Conservation (phyloP, 2,888 invertebrate genomes). For the Sphecodes monilicornis region DNA sequence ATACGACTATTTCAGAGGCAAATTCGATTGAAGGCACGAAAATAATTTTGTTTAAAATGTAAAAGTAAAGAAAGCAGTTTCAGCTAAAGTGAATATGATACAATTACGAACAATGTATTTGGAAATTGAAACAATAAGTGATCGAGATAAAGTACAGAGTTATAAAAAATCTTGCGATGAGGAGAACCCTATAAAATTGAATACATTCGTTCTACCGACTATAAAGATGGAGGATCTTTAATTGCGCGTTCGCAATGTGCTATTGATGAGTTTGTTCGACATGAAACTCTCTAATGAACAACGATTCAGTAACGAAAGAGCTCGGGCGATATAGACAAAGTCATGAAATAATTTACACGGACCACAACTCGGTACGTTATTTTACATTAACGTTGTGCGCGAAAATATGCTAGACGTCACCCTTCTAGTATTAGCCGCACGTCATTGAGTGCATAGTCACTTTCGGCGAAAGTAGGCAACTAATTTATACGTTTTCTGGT, state of each 20-base stretch:
- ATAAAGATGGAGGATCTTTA: not conserved
- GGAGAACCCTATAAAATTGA: not conserved
- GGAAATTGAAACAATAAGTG: not conserved
- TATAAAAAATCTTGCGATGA: too few relatives aligned
- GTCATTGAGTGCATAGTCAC: not conserved
- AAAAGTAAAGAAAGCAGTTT: too few relatives aligned
- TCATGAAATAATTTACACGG: not conserved
- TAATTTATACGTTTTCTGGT: not conserved
- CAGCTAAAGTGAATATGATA: not conserved
- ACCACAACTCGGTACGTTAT: not conserved
- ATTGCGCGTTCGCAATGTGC: not conserved
- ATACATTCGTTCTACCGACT: not conserved
- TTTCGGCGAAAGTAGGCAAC: not conserved
- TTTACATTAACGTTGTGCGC: not conserved
- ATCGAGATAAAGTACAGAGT: not conserved
- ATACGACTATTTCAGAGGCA: not conserved
- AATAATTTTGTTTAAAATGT: not conserved
- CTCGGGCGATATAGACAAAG: not conserved
- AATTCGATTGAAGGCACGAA: too few relatives aligned
- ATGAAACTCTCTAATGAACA: not conserved
- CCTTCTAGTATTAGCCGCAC: not conserved
- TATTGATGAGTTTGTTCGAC: slow-evolving; percentile 5
- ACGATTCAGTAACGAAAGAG: not conserved
- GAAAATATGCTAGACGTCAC: not conserved
- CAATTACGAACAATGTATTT: not conserved